Percentiles rank a stretch among this genome's conserved stretches.
phyloP scores from a whole-genome alignment of 2,113 vertebrate genomes.

The Labeo rohita region DNA sequence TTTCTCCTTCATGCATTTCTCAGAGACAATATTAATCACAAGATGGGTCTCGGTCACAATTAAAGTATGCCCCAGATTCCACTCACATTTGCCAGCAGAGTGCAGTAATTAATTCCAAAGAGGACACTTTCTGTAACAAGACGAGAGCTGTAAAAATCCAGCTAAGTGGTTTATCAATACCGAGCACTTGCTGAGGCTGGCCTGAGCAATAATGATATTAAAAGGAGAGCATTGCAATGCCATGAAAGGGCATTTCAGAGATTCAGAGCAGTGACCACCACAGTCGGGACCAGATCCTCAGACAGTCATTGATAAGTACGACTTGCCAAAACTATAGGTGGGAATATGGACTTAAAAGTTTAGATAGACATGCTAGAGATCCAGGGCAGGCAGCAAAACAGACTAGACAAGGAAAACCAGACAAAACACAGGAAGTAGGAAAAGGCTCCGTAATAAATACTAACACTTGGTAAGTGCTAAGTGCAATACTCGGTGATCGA shows the following conservation, averaged over 20 bases:
- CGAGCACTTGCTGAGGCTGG: slow-evolving; percentile 17
- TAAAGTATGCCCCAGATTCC: slow-evolving; percentile 55
- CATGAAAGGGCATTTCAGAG: slow-evolving; percentile 38
- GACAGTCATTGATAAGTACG: not conserved
- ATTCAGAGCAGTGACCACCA: not conserved
- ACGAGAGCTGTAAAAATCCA: slow-evolving; percentile 55
- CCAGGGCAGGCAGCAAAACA: too few relatives aligned
- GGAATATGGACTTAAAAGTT: not conserved
- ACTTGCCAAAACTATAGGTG: not conserved
- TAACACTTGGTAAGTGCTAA: too few relatives aligned
- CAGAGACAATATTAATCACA: slow-evolving; percentile 57
- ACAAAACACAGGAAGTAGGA: too few relatives aligned
- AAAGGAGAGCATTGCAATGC: slow-evolving; percentile 20
- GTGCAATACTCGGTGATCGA: too few relatives aligned
- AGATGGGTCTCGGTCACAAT: slow-evolving; percentile 56
- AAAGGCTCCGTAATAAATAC: too few relatives aligned
- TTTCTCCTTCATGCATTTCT: slow-evolving; percentile 44
- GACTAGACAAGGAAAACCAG: too few relatives aligned
- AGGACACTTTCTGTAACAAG: slow-evolving; percentile 55
- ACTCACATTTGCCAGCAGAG: slow-evolving; percentile 51
- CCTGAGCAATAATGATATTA: slow-evolving; percentile 44
- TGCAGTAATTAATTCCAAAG: slow-evolving; percentile 55
- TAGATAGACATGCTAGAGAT: not conserved
- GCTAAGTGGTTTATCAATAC: slow-evolving; percentile 60
- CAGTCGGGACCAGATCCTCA: not conserved